Base-by-base conservation (phyloP, 2,888 invertebrate genomes). In the Sphecodes monilicornis region DNA sequence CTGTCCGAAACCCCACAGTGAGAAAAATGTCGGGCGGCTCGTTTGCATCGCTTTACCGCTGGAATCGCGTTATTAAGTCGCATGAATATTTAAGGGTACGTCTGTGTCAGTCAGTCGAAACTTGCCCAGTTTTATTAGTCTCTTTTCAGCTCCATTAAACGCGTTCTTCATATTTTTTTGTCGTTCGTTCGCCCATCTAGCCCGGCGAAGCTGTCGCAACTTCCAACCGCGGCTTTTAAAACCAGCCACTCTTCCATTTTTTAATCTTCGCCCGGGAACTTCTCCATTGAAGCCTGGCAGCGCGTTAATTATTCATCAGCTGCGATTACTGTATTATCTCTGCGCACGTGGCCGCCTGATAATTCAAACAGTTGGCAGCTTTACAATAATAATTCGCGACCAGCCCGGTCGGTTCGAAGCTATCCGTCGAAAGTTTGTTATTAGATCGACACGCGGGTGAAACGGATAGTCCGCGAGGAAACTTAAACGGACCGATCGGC, bases 1-100 rank as follows among this genome's bases (percentile, higher is more conserved):
- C 2, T 0, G 29, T 60, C 29, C 60, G 29, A 16, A 18, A 32
- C 18, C 3, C 8, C 29, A 29, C 54, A 22, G 10, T 2, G 29
- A 29, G 4, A 82, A 82, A 54, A 54, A 41, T 71, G 43, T 41
- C 41, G 29, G 57, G 3, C 13, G 71, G 36, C 70, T 80, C 77
- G 80, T 83, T 89, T 86, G 87, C 89, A 86, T 82, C 81, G 83
- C 84, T 89, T 84, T 84, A 85, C 78, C 78, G 80, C 84, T 60
- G 3, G 43, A 50, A 50, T 50, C 50, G 76, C 87, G 70, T 89
- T 89, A 89, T 91, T 88, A 88, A 91, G 88, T 87, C 85, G 84
- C 87, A 91, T 91, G 91, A 91, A 91, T 91, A 91, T 91, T 91
- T 90, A 90, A 91, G 84, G 80, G 82, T 78, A 71, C 86, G 86